phyloP scores from a whole-genome alignment of 2,797 vertebrate genomes.

The Catharus ustulatus region DNA sequence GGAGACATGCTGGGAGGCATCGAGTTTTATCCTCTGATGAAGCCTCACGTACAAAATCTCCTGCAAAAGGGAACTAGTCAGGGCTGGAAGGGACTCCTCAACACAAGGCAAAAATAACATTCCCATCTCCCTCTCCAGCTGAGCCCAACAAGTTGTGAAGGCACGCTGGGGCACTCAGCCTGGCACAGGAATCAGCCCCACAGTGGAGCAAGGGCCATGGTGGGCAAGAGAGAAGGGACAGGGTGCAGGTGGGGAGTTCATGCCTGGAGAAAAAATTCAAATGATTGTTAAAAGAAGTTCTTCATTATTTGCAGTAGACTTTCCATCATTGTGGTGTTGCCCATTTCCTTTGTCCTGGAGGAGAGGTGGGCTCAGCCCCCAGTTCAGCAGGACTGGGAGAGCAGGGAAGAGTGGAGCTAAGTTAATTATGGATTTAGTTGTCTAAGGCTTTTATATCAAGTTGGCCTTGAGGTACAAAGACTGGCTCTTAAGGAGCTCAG shows the following conservation, averaged over 20 bases:
- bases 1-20: neutral
- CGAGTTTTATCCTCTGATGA: neutral
- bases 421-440: neutral
- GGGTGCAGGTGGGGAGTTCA: neutral
- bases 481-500: neutral
- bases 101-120: neutral
- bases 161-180: rapidly evolving
- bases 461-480: neutral
- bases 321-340: neutral
- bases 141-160: neutral
- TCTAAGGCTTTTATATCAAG: neutral
- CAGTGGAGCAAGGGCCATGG: rapidly evolving
- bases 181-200: neutral
- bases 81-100: neutral
- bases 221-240: neutral
- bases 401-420: neutral
- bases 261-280: neutral
- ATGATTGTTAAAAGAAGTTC: neutral
- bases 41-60: neutral
- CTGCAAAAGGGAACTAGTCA: neutral
- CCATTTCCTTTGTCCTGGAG: neutral
- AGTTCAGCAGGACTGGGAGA: neutral
- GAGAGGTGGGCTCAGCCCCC: neutral
- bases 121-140: neutral
- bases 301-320: neutral